Evolutionary conservation across 2,888 invertebrate genomes (phyloP).

Genomic region (Cryptophagus acutangulus): DNA sequence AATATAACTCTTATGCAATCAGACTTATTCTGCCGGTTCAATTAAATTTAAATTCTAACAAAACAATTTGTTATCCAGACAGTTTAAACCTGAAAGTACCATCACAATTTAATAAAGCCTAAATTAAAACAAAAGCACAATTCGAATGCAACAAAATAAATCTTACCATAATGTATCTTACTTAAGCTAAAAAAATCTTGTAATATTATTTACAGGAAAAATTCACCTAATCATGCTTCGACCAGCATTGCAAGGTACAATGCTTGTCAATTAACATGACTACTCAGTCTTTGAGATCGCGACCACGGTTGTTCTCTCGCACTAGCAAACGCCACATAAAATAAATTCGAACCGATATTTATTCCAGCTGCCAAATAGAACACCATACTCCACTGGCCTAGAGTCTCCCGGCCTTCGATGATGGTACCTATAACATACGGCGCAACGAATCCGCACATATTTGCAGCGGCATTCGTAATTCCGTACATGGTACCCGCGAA

Average conservation of each 20-base stretch:
- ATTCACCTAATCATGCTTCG: constrained; percentile 28
- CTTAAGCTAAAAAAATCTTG: too few relatives aligned
- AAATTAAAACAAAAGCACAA: too few relatives aligned
- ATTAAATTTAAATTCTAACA: too few relatives aligned
- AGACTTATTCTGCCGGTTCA: too few relatives aligned
- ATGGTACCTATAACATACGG: constrained; percentile 72
- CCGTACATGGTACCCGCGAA: constrained; percentile 83
- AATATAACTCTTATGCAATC: too few relatives aligned
- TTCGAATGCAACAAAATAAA: too few relatives aligned
- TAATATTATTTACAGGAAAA: not conserved
- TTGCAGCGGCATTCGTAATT: constrained; percentile 76
- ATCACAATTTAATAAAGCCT: too few relatives aligned
- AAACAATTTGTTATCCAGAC: too few relatives aligned
- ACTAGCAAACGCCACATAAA: constrained; percentile 75
- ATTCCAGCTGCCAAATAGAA: constrained; percentile 76
- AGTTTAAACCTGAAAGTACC: too few relatives aligned
- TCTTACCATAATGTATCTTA: too few relatives aligned
- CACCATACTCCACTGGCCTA: constrained; percentile 70
- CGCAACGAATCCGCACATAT: constrained; percentile 77
- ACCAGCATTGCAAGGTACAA: constrained; percentile 37
- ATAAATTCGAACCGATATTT: constrained; percentile 68
- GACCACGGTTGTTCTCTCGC: constrained; percentile 71
- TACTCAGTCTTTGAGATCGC: constrained; percentile 39
- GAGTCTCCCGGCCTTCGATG: constrained; percentile 65
- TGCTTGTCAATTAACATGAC: constrained; percentile 44